Evolutionary conservation across 2,113 vertebrate species (phyloP).

Genomic region (Paedocypris sp.): DNA sequence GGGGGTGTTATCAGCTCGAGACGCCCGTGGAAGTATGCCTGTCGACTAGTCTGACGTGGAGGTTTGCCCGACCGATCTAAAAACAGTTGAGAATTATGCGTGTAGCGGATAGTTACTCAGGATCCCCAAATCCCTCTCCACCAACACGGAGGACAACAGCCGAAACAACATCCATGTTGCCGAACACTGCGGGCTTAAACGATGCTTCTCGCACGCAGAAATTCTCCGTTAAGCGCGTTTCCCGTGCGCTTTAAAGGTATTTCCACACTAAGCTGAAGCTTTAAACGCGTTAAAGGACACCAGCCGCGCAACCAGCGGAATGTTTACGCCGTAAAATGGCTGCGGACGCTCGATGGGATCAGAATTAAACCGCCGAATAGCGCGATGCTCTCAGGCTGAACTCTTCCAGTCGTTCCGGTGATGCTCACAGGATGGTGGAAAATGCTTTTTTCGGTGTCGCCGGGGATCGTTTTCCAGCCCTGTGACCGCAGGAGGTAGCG

Average conservation of each 20-base stretch:
- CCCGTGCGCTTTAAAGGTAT: background rate
- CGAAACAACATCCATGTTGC: slow-evolving; percentile 36
- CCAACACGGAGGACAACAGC: slow-evolving; percentile 20
- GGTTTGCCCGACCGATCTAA: background rate
- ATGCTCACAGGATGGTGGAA: background rate
- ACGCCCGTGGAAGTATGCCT: slow-evolving; percentile 5
- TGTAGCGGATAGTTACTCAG: slow-evolving; percentile 11
- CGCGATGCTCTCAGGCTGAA: slow-evolving; percentile 17
- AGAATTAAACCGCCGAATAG: slow-evolving; percentile 37
- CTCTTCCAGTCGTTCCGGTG: background rate
- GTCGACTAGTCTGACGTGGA: background rate
- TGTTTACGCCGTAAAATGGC: slow-evolving; percentile 67
- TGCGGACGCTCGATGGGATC: slow-evolving; percentile 45
- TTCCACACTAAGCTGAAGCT: background rate
- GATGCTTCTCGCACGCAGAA: background rate
- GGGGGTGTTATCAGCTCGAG: background rate
- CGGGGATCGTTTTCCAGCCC: slow-evolving; percentile 33
- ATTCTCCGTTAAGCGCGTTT: background rate
- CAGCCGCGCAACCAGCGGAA: slow-evolving; percentile 23
- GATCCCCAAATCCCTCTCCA: slow-evolving; percentile 34
- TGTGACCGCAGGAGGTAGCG: slow-evolving; percentile 40
- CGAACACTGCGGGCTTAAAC: slow-evolving; percentile 14
- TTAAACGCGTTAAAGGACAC: slow-evolving; percentile 16
- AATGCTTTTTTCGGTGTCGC: slow-evolving; percentile 3
- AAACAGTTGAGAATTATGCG: slow-evolving; percentile 13